A percentile compares a stretch with the other conserved stretches of the same genome.
Conservation (phyloP, 2,888 invertebrate species). For the Phanerotoma sp. region DNA sequence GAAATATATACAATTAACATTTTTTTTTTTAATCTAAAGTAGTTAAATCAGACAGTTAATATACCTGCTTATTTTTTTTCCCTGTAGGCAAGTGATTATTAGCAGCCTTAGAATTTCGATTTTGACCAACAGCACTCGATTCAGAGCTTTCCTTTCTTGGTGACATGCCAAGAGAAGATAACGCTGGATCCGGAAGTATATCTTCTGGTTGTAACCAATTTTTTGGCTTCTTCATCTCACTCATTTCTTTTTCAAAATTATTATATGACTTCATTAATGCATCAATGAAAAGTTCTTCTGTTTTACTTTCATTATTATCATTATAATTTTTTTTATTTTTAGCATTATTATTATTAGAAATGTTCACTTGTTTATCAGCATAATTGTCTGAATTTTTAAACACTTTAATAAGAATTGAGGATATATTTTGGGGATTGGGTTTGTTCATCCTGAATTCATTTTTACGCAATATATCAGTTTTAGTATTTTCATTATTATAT, state of each 20-base stretch:
- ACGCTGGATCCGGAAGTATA: neutral
- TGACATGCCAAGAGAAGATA: constrained; percentile 1
- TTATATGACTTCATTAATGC: constrained; percentile 35
- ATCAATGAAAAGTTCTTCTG: constrained; percentile 34
- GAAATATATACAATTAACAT: no score
- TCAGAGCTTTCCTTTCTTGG: neutral
- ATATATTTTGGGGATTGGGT: neutral
- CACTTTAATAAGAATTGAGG: constrained; percentile 10
- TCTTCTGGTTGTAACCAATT: constrained; percentile 4
- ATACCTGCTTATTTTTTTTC: constrained; percentile 48
- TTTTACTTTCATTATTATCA: constrained; percentile 2
- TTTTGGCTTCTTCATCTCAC: neutral
- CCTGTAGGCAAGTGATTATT: constrained; percentile 34
- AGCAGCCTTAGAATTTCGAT: constrained; percentile 4
- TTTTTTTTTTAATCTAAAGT: neutral
- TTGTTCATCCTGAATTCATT: no score
- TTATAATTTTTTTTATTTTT: neutral
- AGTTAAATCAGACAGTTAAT: neutral
- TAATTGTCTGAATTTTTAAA: neutral
- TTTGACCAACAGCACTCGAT: neutral
- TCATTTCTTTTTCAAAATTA: constrained; percentile 30
- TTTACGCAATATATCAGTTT: no score
- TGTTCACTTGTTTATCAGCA: neutral
- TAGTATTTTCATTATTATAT: neutral
- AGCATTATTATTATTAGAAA: neutral